Evolutionary conservation across 2,113 vertebrate genomes (phyloP).

Genomic region (Pycnonotus jocosus): DNA sequence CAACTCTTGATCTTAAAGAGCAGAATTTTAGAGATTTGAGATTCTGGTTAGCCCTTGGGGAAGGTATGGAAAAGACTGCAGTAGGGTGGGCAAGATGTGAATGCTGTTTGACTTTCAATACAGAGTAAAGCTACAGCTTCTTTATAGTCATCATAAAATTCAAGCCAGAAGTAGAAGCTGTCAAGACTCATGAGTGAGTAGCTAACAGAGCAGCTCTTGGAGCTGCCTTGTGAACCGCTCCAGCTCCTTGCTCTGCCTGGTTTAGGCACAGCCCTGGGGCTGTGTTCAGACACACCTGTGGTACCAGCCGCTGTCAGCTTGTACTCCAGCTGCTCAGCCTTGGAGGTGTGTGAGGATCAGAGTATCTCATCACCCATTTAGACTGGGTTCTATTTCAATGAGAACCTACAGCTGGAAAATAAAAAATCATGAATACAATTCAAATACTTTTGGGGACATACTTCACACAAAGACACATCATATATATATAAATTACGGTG

Average conservation of each 20-base stretch:
- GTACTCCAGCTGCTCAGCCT: background rate
- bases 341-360: background rate
- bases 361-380: background rate
- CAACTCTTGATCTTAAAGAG: background rate
- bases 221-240: background rate
- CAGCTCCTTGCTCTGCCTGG: background rate
- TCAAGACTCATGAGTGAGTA: background rate
- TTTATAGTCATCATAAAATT: background rate
- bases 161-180: background rate
- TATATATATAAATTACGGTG: background rate
- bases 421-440: background rate
- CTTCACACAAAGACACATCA: background rate
- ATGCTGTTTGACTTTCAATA: background rate
- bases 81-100: background rate
- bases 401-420: background rate
- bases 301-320: accelerated
- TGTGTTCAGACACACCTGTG: background rate
- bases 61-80: background rate
- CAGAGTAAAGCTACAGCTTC: background rate
- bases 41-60: background rate
- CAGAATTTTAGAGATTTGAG: background rate
- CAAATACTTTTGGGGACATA: background rate
- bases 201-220: background rate
- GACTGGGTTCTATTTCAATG: background rate
- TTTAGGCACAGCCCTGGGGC: background rate